Evolutionary conservation across 1,140 invertebrate genomes (phyloP).

Genomic region (Planococcus citri): DNA sequence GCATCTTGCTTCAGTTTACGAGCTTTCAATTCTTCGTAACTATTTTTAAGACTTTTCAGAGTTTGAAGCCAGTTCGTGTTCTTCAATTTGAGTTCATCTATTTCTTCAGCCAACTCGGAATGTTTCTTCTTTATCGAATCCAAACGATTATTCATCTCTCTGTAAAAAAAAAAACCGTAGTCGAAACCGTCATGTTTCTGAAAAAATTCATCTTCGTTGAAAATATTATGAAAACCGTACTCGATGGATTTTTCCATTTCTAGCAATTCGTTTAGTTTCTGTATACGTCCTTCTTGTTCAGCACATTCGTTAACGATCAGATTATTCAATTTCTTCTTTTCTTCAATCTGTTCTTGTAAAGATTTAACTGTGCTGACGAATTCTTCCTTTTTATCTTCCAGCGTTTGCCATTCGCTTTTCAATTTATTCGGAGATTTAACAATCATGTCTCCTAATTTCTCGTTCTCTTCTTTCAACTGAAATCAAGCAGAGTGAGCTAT

Average conservation of each 20-base stretch:
- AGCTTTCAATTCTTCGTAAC: background rate
- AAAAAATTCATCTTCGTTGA: background rate
- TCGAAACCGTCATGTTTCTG: background rate
- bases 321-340: background rate
- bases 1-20: background rate
- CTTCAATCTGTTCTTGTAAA: background rate
- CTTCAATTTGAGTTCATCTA: background rate
- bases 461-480: background rate
- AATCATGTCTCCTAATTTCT: background rate
- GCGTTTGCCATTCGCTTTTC: background rate
- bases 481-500: background rate
- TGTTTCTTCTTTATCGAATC: background rate
- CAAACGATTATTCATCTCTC: background rate
- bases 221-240: background rate
- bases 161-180: too few species aligned
- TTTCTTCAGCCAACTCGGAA: background rate
- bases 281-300: background rate
- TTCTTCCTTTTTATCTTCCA: background rate
- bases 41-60: background rate
- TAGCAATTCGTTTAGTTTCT: background rate
- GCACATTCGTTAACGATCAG: background rate
- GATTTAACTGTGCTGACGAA: background rate
- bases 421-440: background rate
- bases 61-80: background rate
- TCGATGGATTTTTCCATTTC: background rate